These are phyloP conservation scores for Chelidonichthys spinosus DNA, from an alignment of 2,797 vertebrate species.

Conservation along the genomic window DNA sequence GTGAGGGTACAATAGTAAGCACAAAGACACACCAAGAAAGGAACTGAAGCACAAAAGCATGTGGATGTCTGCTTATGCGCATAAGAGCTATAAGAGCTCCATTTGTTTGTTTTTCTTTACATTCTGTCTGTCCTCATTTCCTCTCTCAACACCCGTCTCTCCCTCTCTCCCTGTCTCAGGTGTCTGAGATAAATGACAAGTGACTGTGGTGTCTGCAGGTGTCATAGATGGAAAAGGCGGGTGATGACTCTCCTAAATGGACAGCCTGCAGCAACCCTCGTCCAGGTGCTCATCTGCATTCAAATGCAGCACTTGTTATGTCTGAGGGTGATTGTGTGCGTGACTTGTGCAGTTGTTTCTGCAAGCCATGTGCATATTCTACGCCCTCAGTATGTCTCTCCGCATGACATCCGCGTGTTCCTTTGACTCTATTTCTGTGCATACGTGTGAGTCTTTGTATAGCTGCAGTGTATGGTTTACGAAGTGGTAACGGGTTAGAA, in stretches of 20 bases:
- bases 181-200: constrained; percentile 71
- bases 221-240: constrained; percentile 63
- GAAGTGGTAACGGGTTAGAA: constrained; percentile 45
- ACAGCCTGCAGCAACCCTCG: constrained; percentile 68
- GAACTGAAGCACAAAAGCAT: constrained; percentile 7
- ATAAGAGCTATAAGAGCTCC: background rate
- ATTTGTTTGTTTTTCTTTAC: constrained; percentile 8
- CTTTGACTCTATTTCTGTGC: background rate
- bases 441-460: background rate
- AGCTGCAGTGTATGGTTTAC: background rate
- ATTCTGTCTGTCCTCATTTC: constrained; percentile 18
- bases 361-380: background rate
- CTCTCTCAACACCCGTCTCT: background rate
- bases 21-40: constrained; percentile 12
- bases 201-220: constrained; percentile 73
- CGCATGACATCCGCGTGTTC: constrained; percentile 1
- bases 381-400: background rate
- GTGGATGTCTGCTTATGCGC: background rate
- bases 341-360: constrained; percentile 4
- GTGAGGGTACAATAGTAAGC: background rate
- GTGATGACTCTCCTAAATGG: constrained; percentile 77
- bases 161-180: constrained; percentile 26
- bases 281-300: constrained; percentile 75
- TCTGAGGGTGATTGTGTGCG: constrained; percentile 34
- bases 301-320: constrained; percentile 70